A percentile compares a stretch with the other conserved stretches of the same genome.
phyloP scores from a whole-genome alignment of 2,797 vertebrate genomes.

The Parotocinclus haroldoi region DNA sequence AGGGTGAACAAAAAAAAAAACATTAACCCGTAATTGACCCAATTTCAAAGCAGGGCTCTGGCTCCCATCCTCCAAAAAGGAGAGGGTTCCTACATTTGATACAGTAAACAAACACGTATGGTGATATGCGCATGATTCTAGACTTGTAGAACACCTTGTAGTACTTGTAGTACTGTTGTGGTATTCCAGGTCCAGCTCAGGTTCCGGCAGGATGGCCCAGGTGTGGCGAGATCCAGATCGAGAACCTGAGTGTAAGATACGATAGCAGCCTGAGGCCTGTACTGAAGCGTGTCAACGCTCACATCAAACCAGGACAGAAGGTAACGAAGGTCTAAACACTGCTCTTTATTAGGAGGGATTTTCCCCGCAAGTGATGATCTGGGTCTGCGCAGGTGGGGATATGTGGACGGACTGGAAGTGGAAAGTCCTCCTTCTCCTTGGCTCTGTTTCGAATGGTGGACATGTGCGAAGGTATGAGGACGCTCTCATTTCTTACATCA shows the following conservation, averaged over 20 bases:
- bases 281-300: conserved; percentile 90
- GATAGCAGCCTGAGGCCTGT: conserved; percentile 90
- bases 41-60: too few species aligned
- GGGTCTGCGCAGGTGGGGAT: conserved; percentile 84
- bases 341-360: neutral
- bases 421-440: conserved; percentile 96
- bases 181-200: conserved; percentile 78
- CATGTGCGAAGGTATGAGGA: conserved; percentile 84
- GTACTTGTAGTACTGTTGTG: too few species aligned
- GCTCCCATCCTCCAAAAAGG: too few species aligned
- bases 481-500: too few species aligned
- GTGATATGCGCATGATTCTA: too few species aligned
- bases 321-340: conserved; percentile 55
- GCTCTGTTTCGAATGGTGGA: conserved; percentile 99
- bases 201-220: conserved; percentile 94
- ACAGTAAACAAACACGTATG: too few species aligned
- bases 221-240: conserved; percentile 93
- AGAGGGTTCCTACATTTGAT: too few species aligned
- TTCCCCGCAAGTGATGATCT: neutral
- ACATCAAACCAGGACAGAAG: conserved; percentile 93
- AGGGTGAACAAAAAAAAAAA: too few species aligned
- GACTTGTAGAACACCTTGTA: too few species aligned
- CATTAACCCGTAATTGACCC: too few species aligned
- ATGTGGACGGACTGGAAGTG: conserved; percentile 94
- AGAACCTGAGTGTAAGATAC: conserved; percentile 94